Percentiles rank a stretch among this genome's conserved stretches.
Conservation (phyloP, 2,113 vertebrate species). For the Xyrauchen texanus region DNA sequence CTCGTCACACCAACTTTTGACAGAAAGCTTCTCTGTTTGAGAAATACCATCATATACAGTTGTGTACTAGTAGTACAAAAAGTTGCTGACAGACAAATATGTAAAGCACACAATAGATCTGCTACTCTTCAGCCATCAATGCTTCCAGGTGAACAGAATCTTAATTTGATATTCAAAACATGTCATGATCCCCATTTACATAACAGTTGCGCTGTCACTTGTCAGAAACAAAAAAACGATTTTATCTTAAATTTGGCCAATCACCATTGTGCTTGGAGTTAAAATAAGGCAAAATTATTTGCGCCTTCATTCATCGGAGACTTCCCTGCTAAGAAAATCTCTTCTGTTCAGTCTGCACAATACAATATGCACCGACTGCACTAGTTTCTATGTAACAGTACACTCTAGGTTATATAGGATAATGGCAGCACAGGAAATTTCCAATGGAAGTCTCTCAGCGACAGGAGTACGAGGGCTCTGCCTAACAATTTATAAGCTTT, state of each 20-base stretch:
- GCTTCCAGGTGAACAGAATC: too few species aligned
- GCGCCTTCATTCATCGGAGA: neutral
- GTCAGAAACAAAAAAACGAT: conserved; percentile 23
- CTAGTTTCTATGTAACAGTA: neutral
- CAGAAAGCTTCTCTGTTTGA: conserved; percentile 23
- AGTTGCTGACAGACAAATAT: conserved; percentile 24
- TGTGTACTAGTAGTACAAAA: conserved; percentile 38
- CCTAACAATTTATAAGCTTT: too few species aligned
- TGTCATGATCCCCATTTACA: too few species aligned
- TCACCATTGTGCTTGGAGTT: conserved; percentile 29
- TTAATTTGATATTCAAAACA: neutral
- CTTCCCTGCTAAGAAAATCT: conserved; percentile 15
- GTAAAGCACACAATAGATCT: too few species aligned
- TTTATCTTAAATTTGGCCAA: neutral
- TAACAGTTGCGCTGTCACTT: neutral
- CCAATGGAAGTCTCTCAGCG: neutral
- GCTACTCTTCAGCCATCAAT: too few species aligned
- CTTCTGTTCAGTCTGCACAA: conserved; percentile 4
- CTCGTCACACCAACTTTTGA: conserved; percentile 4
- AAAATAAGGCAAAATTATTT: conserved; percentile 20
- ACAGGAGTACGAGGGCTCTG: neutral
- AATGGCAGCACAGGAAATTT: conserved; percentile 10
- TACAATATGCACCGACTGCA: neutral
- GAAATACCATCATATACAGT: conserved; percentile 18
- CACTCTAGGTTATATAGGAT: conserved; percentile 25